These are phyloP conservation scores for Brassicogethes aeneus DNA, from an alignment of 2,888 invertebrate genomes.

Conservation along the genomic window DNA sequence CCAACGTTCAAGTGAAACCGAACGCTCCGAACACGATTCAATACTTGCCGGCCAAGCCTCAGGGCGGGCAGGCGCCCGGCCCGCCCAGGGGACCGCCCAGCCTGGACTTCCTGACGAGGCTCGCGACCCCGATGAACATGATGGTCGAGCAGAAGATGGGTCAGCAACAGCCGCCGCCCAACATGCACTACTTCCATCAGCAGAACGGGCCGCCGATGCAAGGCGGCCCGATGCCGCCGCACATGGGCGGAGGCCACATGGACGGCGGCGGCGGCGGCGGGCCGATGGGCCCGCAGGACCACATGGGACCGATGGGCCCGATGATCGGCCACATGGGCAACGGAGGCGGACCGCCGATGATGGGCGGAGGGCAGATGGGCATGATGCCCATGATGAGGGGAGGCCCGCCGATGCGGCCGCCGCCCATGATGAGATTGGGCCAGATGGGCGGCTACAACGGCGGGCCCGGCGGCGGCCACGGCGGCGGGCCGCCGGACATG, in stretches of 20 bases:
- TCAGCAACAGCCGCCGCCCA: constrained; percentile 54
- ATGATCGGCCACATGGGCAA: constrained; percentile 39
- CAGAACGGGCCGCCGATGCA: constrained; percentile 44
- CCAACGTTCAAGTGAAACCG: constrained; percentile 89
- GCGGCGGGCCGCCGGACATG: constrained; percentile 34
- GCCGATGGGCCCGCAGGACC: constrained; percentile 43
- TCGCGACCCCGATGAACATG: constrained; percentile 72
- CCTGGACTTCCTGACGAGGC: constrained; percentile 81
- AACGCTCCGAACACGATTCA: constrained; percentile 97
- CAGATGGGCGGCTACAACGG: constrained; percentile 37
- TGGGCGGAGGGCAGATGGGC: constrained; percentile 39
- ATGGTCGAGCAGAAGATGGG: constrained; percentile 63
- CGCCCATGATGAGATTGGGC: constrained; percentile 36
- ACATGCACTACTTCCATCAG: constrained; percentile 66
- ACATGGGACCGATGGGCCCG: constrained; percentile 41
- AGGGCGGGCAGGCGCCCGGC: constrained; percentile 66
- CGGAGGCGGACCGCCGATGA: constrained; percentile 31
- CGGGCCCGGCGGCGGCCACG: constrained; percentile 33
- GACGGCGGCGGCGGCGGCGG: constrained; percentile 40
- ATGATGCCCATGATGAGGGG: constrained; percentile 40
- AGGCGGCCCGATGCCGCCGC: constrained; percentile 37
- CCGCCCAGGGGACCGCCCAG: constrained; percentile 80
- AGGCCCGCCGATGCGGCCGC: constrained; percentile 36
- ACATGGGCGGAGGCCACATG: constrained; percentile 32
- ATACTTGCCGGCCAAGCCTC: constrained; percentile 93